Evolutionary conservation across 2,113 vertebrate species (phyloP), one percentile per base, ranked within the genome.

Genomic region (Malaclemys terrapin): DNA sequence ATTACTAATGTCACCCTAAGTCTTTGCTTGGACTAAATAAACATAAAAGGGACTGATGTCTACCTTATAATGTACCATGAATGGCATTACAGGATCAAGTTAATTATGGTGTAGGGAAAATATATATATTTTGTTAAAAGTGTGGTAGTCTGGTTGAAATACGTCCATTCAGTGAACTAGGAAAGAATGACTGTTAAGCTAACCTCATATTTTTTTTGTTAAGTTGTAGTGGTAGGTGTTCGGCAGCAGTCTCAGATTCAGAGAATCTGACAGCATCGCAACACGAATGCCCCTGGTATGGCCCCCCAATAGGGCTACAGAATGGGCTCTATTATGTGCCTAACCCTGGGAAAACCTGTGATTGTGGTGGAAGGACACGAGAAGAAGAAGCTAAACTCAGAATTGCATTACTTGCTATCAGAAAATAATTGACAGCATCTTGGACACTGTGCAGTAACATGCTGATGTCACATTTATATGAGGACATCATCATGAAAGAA

Each of bases 401-500:
- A 76, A 76, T 69, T 89, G 22, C 8, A 79, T 93, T 93, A 85
- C 10, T 53, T 90, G 10, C 20, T 87, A 90, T 89, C 65, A 90
- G 49, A 94, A 95, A 91, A 49, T 49, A 94, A 29, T 85, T 95
- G 90, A 93, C 84, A 95, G 27, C 10, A 82, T 45, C 29, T 94
- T 84, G 52, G 80, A 93, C 93, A 91, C 52, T 89, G 85, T 88
- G 49, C 72, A 94, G 87, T 84, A 84, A 93, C 92, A 84, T 85
- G 54, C 42, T 93, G 78, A 93, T 93, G 93, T 96, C 93, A 91
- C 88, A 94, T 94, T 85, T 95, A 91, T 94, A 69, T 80, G 89
- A 69, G 54, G 54, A 24, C 54, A 56, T 24, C 3, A 22, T 56
- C 54, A 56, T 56, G 54, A 56, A 24, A 56, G 54, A 56, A 56